Percentiles rank a stretch among this genome's conserved stretches.
Conservation (phyloP, 1,140 invertebrate genomes). For the Branchinecta lynchi region DNA sequence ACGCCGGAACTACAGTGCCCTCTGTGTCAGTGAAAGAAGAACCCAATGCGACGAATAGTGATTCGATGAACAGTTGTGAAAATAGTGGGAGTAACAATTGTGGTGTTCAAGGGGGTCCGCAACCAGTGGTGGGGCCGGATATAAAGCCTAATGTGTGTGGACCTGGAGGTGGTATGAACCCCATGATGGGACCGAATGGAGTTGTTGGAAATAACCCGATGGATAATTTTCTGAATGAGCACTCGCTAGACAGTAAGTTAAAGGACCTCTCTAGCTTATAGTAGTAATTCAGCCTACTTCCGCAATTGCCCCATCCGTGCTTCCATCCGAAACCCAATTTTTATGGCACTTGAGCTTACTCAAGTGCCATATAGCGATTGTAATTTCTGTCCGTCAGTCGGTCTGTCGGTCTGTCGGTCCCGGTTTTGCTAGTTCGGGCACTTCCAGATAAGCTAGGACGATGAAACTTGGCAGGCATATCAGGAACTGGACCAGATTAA, state of each 20-base stretch:
- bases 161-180: background rate
- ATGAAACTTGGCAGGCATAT: no score
- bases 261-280: background rate
- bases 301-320: background rate
- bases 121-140: background rate
- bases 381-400: no score
- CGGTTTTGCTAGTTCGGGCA: no score
- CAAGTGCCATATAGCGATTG: background rate
- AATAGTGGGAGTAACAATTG: constrained; percentile 7
- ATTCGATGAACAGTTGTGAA: constrained; percentile 1
- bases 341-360: background rate
- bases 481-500: no score
- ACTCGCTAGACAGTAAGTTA: background rate
- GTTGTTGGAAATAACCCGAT: constrained; percentile 2
- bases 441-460: no score
- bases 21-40: constrained; percentile 2
- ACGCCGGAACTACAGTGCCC: constrained; percentile 1
- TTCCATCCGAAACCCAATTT: background rate
- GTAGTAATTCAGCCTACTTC: background rate
- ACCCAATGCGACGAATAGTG: background rate
- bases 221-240: constrained; percentile 9
- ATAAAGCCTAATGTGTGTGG: constrained; percentile 3
- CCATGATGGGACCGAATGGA: background rate
- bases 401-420: no score
- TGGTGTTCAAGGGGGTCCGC: background rate